Base-by-base conservation (phyloP, 2,888 invertebrate genomes). In the Atherix ibis region DNA sequence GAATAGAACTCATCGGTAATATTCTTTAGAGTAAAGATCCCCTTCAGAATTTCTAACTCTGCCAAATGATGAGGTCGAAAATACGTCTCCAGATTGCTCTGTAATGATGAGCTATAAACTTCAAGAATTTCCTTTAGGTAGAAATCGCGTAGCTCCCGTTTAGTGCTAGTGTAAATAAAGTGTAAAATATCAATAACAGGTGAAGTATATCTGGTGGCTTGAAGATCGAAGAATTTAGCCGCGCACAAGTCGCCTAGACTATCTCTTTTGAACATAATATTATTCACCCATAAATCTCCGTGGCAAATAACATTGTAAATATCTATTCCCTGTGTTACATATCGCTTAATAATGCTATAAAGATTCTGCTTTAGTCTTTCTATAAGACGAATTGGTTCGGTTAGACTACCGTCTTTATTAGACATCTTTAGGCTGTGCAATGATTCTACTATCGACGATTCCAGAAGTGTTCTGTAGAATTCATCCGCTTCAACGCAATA, bases 261-360 rank as follows among this genome's bases (percentile, higher is more conserved):
- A 8, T 44, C 36, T 4, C 34, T 34, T 15, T 39, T 43, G 32
- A 60, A 60, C 59, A 60, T 57, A 3, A 60, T 48, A 38, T 60
- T 60, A 41, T 60, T 60, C 1, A 57, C 48, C 56, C 58, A 58
- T 28, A 58, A 36, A 37, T 60, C 60, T 3, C 60, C 60, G 35
- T 59, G 60, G 14, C 54, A 53, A 33, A 60, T 42, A 2, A 60
- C 54, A 30, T 49, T 52, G n/a, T 51, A 42, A 4, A 46, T 44
- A 0, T 47, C 48, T 6, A 16, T 24, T n/a, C 31, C 19, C 2
- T 33, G 32, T 10, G 40, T 46, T 9, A 58, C 52, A 31, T 44
- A 47, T 2, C 35, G 34, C 32, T 51, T 48, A 1, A 58, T 46
- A 26, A 48, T 49, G 0, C 32, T 38, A 36, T 50, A 56, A 4